These are phyloP conservation scores for Chymomyza fuscimana DNA, from an alignment of 2,888 invertebrate genomes.

Conservation along the genomic window DNA sequence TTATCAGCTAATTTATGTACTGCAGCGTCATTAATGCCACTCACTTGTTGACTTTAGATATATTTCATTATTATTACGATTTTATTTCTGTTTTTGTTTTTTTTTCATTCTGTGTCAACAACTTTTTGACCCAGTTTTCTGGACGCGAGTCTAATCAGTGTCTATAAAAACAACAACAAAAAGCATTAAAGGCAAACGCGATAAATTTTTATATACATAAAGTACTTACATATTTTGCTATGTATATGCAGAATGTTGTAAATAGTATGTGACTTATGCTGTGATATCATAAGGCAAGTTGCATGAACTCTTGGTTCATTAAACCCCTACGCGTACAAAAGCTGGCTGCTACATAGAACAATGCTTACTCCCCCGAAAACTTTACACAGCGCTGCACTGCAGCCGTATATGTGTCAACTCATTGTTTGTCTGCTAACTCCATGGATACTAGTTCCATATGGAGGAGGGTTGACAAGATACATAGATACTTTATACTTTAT, in stretches of 20 bases:
- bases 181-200: not conserved
- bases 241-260: conserved; percentile 13
- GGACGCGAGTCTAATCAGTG: conserved; percentile 54
- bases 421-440: conserved; percentile 48
- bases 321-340: conserved; percentile 42
- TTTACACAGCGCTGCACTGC: not conserved
- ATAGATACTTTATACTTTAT: not conserved
- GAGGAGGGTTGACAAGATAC: not conserved
- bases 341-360: conserved; percentile 38
- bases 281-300: not conserved
- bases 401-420: conserved; percentile 61
- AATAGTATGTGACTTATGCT: conserved; percentile 16
- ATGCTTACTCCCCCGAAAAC: conserved; percentile 25
- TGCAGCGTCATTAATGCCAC: not conserved
- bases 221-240: not conserved
- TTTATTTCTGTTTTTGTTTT: conserved; percentile 29
- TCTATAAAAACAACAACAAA: conserved; percentile 6
- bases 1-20: not conserved
- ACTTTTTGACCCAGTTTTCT: conserved; percentile 53
- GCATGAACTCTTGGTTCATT: conserved; percentile 37
- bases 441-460: not conserved
- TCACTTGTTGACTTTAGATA: conserved; percentile 51
- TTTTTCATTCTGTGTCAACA: conserved; percentile 30
- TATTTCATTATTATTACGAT: conserved; percentile 7
- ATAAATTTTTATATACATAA: not conserved